Evolutionary conservation across 2,113 vertebrate species (phyloP).

Genomic region (Ceyx melanurus): DNA sequence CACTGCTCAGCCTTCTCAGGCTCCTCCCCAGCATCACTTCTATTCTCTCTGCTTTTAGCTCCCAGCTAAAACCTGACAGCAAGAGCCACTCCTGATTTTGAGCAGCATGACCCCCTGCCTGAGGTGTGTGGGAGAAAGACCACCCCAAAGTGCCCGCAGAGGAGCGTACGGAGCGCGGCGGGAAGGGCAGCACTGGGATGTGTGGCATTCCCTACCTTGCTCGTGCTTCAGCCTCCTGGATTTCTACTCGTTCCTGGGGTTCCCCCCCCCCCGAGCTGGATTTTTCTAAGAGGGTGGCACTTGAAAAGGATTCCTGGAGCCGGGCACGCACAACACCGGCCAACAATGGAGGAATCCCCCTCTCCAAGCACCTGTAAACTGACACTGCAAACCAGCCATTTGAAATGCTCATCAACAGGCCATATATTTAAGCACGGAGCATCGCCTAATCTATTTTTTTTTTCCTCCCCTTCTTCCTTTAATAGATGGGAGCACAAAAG

Average conservation of each 20-base stretch:
- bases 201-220: background rate
- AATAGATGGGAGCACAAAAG: conserved; percentile 82
- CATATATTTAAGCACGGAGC: conserved; percentile 72
- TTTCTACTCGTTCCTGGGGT: background rate
- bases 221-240: background rate
- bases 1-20: background rate
- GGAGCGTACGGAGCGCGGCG: background rate
- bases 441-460: conserved; percentile 75
- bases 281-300: conserved; percentile 15
- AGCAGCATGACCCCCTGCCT: background rate
- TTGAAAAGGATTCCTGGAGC: conserved; percentile 56
- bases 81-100: background rate
- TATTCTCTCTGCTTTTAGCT: background rate
- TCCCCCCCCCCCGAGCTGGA: background rate
- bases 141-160: fast-evolving
- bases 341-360: conserved; percentile 59
- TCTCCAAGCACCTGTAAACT: conserved; percentile 75
- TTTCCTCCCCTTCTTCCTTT: conserved; percentile 72
- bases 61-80: background rate
- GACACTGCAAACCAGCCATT: conserved; percentile 59
- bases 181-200: fast-evolving
- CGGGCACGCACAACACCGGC: background rate
- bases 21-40: background rate
- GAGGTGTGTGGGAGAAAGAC: background rate
- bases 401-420: conserved; percentile 52